A percentile compares a stretch with the other conserved stretches of the same genome.
Evolutionary conservation across 2,888 invertebrate genomes (phyloP).

Genomic region (Aromia moschata): DNA sequence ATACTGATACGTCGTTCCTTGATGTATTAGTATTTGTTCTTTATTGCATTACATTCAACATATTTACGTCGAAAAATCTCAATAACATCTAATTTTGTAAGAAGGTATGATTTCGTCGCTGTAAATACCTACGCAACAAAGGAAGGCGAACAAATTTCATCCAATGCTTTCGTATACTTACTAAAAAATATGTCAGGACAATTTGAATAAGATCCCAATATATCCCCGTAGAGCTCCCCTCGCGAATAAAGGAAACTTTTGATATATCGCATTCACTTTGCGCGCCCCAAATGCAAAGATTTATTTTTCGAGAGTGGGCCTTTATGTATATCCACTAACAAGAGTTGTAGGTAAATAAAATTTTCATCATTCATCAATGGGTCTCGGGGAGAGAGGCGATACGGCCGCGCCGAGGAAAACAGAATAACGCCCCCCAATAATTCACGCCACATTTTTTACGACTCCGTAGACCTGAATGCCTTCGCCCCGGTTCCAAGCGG

Average conservation of each 20-base stretch:
- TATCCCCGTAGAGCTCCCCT: conserved; percentile 20
- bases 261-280: conserved; percentile 24
- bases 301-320: conserved; percentile 16
- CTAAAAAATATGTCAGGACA: conserved; percentile 4
- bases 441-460: conserved; percentile 24
- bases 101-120: no score
- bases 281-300: conserved; percentile 14
- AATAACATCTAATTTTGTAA: no score
- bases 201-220: conserved; percentile 19
- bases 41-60: no score
- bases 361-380: conserved; percentile 26
- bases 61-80: no score
- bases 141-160: not conserved
- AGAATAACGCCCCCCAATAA: conserved; percentile 16
- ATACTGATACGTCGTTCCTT: no score
- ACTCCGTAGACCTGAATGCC: conserved; percentile 9
- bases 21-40: no score
- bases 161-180: not conserved
- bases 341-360: conserved; percentile 26
- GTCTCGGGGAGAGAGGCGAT: conserved; percentile 1
- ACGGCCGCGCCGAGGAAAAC: conserved; percentile 7
- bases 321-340: conserved; percentile 22
- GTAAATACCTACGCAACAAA: not conserved
- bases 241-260: conserved; percentile 22
- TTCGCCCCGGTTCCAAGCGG: not conserved